Percentiles rank a stretch among this genome's conserved stretches.
phyloP scores from a whole-genome alignment of 35 echinoderm and acorn worm genomes.

The Eucidaris tribuloides region DNA sequence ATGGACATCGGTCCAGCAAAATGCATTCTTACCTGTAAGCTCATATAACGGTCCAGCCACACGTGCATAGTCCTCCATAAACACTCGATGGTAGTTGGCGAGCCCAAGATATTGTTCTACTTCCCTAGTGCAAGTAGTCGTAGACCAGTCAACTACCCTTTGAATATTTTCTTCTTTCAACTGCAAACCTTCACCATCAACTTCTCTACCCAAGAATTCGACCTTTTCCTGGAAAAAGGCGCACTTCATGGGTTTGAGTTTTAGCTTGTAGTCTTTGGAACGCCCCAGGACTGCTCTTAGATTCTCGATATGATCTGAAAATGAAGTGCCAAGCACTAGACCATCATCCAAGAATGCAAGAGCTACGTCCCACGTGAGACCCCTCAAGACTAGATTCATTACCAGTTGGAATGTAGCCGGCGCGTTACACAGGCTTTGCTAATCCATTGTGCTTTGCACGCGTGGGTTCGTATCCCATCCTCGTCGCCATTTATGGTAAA shows the following conservation, averaged over 20 bases:
- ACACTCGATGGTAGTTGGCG: too few relatives aligned
- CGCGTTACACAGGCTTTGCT: constrained; percentile 27
- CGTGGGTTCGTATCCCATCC: constrained; percentile 50
- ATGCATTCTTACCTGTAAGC: too few relatives aligned
- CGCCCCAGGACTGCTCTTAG: background rate
- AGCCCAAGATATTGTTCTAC: too few relatives aligned
- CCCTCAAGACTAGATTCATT: constrained; percentile 11
- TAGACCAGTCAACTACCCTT: constrained; percentile 14
- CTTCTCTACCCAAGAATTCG: background rate
- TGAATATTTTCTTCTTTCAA: background rate
- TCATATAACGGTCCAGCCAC: too few relatives aligned
- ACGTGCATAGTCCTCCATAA: too few relatives aligned
- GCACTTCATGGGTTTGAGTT: constrained; percentile 45
- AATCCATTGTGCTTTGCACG: constrained; percentile 59
- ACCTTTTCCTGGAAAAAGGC: constrained; percentile 16
- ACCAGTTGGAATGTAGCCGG: constrained; percentile 17
- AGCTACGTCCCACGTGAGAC: constrained; percentile 16
- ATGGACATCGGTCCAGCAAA: background rate
- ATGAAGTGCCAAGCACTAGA: background rate
- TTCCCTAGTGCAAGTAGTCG: background rate
- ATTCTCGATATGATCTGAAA: constrained; percentile 15
- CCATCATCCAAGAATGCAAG: constrained; percentile 47
- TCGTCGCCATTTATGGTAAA: background rate
- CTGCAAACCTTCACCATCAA: background rate
- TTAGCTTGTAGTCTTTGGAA: background rate